Conservation (phyloP, 1,140 invertebrate genomes). For the Rhopalosiphum maidis region DNA sequence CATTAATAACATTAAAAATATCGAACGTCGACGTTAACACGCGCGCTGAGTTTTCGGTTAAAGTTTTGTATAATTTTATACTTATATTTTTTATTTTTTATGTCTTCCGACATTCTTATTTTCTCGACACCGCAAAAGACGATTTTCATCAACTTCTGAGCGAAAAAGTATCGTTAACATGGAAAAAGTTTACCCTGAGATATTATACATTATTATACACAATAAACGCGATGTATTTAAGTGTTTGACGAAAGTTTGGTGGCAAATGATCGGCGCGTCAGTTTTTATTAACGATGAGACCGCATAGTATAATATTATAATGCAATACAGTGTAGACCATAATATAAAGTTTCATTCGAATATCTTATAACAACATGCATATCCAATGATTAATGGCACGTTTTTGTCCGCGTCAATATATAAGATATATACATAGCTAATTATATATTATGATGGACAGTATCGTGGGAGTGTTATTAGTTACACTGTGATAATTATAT, state of each 20-base stretch:
- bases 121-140: neutral
- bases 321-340: neutral
- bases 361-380: neutral
- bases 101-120: neutral
- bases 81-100: no score
- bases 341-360: neutral
- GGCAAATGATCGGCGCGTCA: no score
- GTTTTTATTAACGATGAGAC: neutral
- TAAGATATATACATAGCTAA: neutral
- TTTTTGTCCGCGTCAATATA: neutral
- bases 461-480: neutral
- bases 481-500: neutral
- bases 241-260: neutral
- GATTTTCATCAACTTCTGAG: neutral
- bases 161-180: neutral
- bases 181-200: neutral
- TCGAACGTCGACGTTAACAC: neutral
- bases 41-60: neutral
- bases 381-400: neutral
- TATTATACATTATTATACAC: neutral
- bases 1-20: neutral
- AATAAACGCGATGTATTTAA: neutral
- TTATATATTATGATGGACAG: neutral
- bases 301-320: neutral
- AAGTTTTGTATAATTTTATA: neutral